Evolutionary conservation across 2,888 invertebrate genomes (phyloP).

Genomic region (Iphiclides podalirius): DNA sequence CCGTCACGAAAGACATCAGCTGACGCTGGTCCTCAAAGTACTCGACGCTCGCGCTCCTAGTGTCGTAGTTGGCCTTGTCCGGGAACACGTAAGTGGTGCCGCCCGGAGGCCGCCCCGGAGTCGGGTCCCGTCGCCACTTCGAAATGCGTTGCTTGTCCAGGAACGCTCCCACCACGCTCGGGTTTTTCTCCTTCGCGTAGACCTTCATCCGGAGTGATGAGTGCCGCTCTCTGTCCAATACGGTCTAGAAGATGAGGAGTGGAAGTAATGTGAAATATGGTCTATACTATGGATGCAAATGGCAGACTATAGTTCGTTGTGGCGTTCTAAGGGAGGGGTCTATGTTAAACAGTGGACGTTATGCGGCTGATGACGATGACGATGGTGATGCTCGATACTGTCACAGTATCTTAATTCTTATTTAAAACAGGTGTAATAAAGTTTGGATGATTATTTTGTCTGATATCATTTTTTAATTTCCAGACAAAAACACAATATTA

Average conservation of each 20-base stretch:
- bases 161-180: constrained; percentile 82
- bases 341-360: no score
- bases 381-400: no score
- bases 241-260: constrained; percentile 79
- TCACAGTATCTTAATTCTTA: no score
- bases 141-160: constrained; percentile 61
- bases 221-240: constrained; percentile 89
- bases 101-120: constrained; percentile 42
- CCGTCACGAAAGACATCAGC: constrained; percentile 81
- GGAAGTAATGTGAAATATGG: no score
- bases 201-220: constrained; percentile 87
- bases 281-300: no score
- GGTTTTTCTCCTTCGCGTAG: constrained; percentile 87
- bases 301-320: no score
- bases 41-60: constrained; percentile 65
- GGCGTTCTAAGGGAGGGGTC: no score
- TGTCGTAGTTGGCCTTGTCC: constrained; percentile 52
- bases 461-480: no score
- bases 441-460: no score
- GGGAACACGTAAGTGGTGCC: constrained; percentile 74
- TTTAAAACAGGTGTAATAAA: no score
- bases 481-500: no score
- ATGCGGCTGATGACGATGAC: no score
- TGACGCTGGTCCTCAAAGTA: constrained; percentile 61
- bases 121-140: constrained; percentile 60